phyloP scores from a whole-genome alignment of 2,888 invertebrate genomes.

The Brachyopa scutellaris region DNA sequence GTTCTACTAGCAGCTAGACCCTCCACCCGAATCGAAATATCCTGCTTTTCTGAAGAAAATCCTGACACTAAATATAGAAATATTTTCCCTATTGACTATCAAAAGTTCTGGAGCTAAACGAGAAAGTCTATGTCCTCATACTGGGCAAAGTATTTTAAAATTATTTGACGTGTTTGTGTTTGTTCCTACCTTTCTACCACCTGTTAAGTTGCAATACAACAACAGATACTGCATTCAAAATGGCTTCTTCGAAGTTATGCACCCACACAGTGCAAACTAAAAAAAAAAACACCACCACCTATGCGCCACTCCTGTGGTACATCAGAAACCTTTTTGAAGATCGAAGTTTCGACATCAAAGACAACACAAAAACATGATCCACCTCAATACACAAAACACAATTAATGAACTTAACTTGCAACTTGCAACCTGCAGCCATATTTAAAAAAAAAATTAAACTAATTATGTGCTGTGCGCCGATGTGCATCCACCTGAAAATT shows the following conservation, averaged over 20 bases:
- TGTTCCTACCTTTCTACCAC: too few species aligned
- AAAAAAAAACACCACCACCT: background rate
- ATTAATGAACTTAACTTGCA: constrained; percentile 56
- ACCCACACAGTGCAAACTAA: background rate
- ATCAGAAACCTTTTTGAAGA: constrained; percentile 21
- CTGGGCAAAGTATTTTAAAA: too few species aligned
- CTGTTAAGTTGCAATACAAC: too few species aligned
- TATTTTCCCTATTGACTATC: too few species aligned
- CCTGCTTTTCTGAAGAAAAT: too few species aligned
- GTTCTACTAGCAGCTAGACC: too few species aligned
- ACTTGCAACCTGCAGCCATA: constrained; percentile 71
- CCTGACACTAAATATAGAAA: too few species aligned
- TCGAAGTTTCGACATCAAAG: constrained; percentile 42
- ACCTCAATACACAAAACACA: constrained; percentile 43
- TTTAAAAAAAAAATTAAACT: constrained; percentile 72
- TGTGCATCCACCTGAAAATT: constrained; percentile 70
- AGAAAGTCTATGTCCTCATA: too few species aligned
- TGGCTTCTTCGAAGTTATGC: background rate
- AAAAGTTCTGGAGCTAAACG: too few species aligned
- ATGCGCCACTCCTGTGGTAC: constrained; percentile 35
- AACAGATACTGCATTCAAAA: background rate
- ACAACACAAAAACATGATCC: constrained; percentile 63
- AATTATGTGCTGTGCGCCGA: constrained; percentile 69
- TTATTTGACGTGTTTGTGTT: too few species aligned
- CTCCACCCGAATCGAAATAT: too few species aligned